Percentiles rank a stretch among this genome's conserved stretches.
phyloP scores from a whole-genome alignment of 2,113 vertebrate genomes.

The Solea senegalensis region DNA sequence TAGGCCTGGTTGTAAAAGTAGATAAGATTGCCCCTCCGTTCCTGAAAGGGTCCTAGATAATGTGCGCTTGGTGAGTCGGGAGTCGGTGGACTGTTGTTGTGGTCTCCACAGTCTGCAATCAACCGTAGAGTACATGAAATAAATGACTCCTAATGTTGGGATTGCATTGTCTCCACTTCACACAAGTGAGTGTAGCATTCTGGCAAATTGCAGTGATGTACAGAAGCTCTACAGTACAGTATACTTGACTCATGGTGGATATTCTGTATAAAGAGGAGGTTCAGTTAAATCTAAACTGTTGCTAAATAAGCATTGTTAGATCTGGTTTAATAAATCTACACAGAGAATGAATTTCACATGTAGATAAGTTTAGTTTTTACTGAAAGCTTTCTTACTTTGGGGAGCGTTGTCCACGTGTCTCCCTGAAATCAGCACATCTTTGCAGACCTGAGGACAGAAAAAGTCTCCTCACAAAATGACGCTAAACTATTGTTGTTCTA shows the following conservation, averaged over 20 bases:
- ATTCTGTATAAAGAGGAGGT: neutral
- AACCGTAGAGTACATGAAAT: constrained; percentile 5
- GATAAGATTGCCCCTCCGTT: constrained; percentile 37
- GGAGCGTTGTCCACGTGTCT: neutral
- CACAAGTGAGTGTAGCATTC: too few relatives aligned
- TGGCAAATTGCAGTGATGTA: neutral
- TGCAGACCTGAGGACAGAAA: constrained; percentile 84
- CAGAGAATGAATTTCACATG: neutral
- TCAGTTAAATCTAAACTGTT: neutral
- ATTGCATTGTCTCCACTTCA: neutral
- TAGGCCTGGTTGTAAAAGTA: constrained; percentile 59
- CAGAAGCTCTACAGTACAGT: neutral
- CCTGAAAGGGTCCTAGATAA: constrained; percentile 20
- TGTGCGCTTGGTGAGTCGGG: constrained; percentile 50
- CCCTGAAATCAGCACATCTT: constrained; percentile 84
- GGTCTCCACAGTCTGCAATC: constrained; percentile 27
- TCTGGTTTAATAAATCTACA: too few relatives aligned
- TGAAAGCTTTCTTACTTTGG: constrained; percentile 31
- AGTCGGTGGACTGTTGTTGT: constrained; percentile 3
- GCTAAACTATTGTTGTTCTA: neutral
- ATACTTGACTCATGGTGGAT: neutral
- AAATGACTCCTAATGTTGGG: neutral
- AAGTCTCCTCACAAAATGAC: neutral
- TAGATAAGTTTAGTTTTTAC: neutral
- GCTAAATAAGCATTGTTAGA: neutral